Base-by-base conservation (phyloP, 2,113 vertebrate genomes). In the Monopterus albus region DNA sequence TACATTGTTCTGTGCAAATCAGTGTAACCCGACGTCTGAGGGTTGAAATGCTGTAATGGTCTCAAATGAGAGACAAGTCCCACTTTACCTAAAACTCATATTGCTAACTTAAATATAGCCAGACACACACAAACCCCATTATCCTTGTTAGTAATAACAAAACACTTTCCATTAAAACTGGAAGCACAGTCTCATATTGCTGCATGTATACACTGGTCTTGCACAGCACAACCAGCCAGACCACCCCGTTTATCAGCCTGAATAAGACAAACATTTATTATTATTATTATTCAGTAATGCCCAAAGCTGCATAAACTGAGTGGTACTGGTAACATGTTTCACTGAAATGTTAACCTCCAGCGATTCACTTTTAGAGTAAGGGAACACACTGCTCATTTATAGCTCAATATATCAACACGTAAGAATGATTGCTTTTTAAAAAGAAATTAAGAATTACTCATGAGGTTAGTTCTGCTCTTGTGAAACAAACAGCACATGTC, bases 381-480 rank as follows among this genome's bases (percentile, higher is more conserved):
- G 60, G 53, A 28, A 58, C 49, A 46, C 23, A 43, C 60, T 56
- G 12, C 64, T 69, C 52, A 42, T 71, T 81, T 65, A 68, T 51
- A 74, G 28, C 39, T 69, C 49, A 28, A 51, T 46, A 67, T 60
- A 78, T 74, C 68, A 51, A 76, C 46, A 69, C 62, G 45, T 45
- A 25, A 78, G 75, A 81, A 62, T 21, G 82, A 79, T 58, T 31
- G 29, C 59, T 69, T 83, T 62, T 72, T 7, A 21, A 55, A 64
- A 62, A 6, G 0, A 63, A 66, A 68, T 58, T 38, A 60, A 46
- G 14, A 65, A 59, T 75, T 15, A 72, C 46, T 66, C 29, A 25
- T 46, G 39, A 65, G 52, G 45, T 75, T 62, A 52, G 62, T 31
- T 67, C 52, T 35, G 49, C n/a, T 56, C 55, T 39, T 36, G 51